These are phyloP conservation scores for Orthosia gothica DNA, from an alignment of 2,888 invertebrate species.

Conservation along the genomic window DNA sequence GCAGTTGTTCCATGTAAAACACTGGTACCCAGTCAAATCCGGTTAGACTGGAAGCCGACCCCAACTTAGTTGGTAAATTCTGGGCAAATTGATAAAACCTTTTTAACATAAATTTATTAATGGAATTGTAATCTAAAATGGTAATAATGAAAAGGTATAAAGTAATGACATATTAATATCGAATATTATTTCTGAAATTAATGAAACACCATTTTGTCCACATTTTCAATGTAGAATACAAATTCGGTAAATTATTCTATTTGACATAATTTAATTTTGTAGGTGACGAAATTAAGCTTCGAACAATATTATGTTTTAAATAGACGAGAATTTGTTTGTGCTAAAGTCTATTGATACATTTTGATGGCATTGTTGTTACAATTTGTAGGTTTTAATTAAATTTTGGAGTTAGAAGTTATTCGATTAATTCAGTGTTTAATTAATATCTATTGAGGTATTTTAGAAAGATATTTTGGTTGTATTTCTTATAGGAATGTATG, in stretches of 20 bases:
- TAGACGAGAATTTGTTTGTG: slow-evolving; percentile 9
- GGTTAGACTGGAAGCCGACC: too few species aligned
- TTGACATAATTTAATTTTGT: slow-evolving; percentile 24
- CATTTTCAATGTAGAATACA: background rate
- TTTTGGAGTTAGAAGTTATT: slow-evolving; percentile 32
- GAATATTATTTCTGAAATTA: background rate
- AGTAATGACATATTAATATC: background rate
- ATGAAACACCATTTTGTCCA: background rate
- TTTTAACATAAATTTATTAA: background rate
- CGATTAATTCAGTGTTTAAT: slow-evolving; percentile 14
- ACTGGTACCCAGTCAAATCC: too few species aligned
- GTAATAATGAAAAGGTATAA: background rate
- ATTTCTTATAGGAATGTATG: background rate
- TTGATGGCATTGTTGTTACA: slow-evolving; percentile 12
- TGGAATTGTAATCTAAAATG: background rate
- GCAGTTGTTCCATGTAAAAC: too few species aligned
- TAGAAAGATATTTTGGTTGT: background rate
- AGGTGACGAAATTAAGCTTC: background rate
- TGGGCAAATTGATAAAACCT: background rate
- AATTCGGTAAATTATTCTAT: slow-evolving; percentile 2
- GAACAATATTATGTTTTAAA: slow-evolving; percentile 13
- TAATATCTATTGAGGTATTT: slow-evolving; percentile 15
- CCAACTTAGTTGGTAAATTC: too few species aligned
- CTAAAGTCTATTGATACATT: slow-evolving; percentile 4
- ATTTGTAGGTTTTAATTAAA: slow-evolving; percentile 39